phyloP scores from a whole-genome alignment of 2,888 invertebrate genomes.

The Heliconius erato region DNA sequence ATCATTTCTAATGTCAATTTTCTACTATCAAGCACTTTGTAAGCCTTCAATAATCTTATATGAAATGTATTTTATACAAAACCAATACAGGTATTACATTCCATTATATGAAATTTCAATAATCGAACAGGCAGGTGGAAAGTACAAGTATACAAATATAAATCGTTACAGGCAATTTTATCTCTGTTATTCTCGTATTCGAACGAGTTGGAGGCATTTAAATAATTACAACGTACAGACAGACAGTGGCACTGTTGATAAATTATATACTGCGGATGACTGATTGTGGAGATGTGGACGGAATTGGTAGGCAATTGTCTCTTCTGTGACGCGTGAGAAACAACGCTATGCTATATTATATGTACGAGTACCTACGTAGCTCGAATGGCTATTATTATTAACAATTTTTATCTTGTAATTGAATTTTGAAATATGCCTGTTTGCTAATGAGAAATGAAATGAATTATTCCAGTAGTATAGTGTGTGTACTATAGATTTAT shows the following conservation, averaged over 20 bases:
- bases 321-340: conserved; percentile 37
- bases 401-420: conserved; percentile 14
- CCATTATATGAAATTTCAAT: conserved; percentile 9
- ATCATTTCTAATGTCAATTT: too few relatives aligned
- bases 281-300: conserved; percentile 43
- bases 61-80: too few relatives aligned
- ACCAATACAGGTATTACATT: too few relatives aligned
- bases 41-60: too few relatives aligned
- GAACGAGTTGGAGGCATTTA: conserved; percentile 37
- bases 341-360: neutral
- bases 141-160: conserved; percentile 17
- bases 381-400: neutral
- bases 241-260: conserved; percentile 45
- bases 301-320: conserved; percentile 42
- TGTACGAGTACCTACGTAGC: neutral
- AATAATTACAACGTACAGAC: conserved; percentile 45
- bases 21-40: too few relatives aligned
- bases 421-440: conserved; percentile 16
- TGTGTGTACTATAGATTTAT: too few relatives aligned
- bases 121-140: conserved; percentile 21
- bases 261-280: conserved; percentile 43
- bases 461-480: neutral
- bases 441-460: neutral
- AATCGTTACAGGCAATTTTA: conserved; percentile 30
- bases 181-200: conserved; percentile 35